Evolutionary conservation across 2,797 vertebrate species (phyloP).

Genomic region (Gadopsis bispinosus): DNA sequence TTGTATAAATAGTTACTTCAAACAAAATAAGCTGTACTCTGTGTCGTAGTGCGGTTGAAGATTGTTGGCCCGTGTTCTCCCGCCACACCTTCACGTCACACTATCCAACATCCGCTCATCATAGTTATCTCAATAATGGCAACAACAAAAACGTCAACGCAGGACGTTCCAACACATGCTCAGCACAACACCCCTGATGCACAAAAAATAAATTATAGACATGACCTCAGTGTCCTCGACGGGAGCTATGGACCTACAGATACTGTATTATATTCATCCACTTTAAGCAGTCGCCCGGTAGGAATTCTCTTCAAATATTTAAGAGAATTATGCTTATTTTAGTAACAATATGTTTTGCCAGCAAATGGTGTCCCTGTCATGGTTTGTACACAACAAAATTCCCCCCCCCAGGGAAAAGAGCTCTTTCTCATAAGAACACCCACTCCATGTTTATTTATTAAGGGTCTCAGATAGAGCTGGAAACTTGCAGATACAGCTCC

Average conservation of each 20-base stretch:
- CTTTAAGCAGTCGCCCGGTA: neutral
- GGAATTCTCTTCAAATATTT: neutral
- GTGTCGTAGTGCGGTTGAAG: too few species aligned
- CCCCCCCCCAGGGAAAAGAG: slow-evolving; percentile 1
- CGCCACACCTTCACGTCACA: too few species aligned
- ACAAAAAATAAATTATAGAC: neutral
- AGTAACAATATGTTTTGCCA: neutral
- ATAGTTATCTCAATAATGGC: too few species aligned
- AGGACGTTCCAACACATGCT: too few species aligned
- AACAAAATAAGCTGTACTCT: too few species aligned
- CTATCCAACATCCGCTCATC: too few species aligned
- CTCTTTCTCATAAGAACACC: neutral
- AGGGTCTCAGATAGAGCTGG: slow-evolving; percentile 19
- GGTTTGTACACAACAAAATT: slow-evolving; percentile 9
- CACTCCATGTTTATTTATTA: slow-evolving; percentile 55
- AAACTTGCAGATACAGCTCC: slow-evolving; percentile 4
- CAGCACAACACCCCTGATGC: too few species aligned
- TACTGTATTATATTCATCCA: neutral
- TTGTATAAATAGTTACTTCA: too few species aligned
- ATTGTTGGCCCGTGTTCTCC: too few species aligned
- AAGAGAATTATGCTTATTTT: neutral
- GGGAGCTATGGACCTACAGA: neutral
- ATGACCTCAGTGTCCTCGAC: neutral
- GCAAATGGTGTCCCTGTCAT: neutral
- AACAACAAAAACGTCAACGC: too few species aligned